phyloP scores from a whole-genome alignment of 2,797 vertebrate genomes.

The Cossypha caffra region DNA sequence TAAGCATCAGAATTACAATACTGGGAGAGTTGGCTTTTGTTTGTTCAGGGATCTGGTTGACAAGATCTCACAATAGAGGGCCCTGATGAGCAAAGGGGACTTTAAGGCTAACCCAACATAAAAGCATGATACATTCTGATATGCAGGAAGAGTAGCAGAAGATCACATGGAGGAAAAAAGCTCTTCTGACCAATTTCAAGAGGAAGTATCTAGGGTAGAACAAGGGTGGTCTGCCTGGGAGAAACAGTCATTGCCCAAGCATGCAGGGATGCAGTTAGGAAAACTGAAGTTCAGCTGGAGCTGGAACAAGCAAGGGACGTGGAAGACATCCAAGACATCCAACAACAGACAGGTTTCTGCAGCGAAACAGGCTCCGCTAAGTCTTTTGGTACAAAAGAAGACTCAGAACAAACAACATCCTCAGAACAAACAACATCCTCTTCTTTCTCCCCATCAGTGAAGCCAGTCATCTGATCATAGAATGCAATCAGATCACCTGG shows the following conservation, averaged over 20 bases:
- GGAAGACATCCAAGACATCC: neutral
- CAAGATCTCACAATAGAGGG: neutral
- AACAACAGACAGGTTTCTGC: neutral
- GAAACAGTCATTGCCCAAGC: neutral
- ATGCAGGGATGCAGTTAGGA: neutral
- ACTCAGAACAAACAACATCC: neutral
- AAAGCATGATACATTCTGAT: neutral
- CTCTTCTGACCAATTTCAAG: neutral
- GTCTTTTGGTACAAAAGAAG: neutral
- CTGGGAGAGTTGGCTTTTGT: neutral
- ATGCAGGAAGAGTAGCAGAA: neutral
- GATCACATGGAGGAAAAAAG: neutral
- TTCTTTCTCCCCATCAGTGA: neutral
- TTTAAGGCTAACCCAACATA: neutral
- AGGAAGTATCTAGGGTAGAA: neutral
- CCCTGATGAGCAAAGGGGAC: neutral
- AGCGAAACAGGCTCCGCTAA: neutral
- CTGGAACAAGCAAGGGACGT: neutral
- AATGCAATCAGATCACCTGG: neutral
- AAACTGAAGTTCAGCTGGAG: neutral
- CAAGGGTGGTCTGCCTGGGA: neutral
- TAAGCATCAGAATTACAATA: neutral
- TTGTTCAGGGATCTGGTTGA: neutral
- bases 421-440: neutral
- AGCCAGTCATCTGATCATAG: neutral